Evolutionary conservation across 2,888 invertebrate species (phyloP), one percentile per base, ranked within the genome.

Genomic region (Yponomeuta malinellus): DNA sequence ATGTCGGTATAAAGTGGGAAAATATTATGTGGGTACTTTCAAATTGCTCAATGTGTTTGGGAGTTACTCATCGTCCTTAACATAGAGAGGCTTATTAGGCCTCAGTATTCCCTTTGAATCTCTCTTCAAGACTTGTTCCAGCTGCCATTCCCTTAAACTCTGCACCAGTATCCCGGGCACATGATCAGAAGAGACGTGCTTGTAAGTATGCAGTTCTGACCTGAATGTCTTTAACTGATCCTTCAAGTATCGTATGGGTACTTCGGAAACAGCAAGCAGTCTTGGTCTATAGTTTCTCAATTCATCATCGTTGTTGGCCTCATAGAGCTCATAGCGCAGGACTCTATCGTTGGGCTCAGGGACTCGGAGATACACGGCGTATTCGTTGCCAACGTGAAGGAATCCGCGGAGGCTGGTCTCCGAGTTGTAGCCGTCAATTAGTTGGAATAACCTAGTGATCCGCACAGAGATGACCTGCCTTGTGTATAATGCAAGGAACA

Each of bases 91-190:
- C 43, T 59, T 59, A 59, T 43, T 43, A 1, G 43, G 43, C 43
- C 43, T 43, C 6, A 43, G 43, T 5, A 43, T 8, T 43, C 43
- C 43, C 43, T 43, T 43, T 6, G 43, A 43, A 15, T 66, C 29
- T 65, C 9, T 12, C 33, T 43, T 70, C 43, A 66, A 15, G 52
- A 69, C 71, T 12, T 77, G 80, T 4, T 83, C 81, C 74, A 91
- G 86, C 75, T 90, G 91, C 91, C 91, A 90, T 75, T 91, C 91
- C 66, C 88, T 81, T 63, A 90, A 71, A 0, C 87, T 88, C 71
- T 79, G 81, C n/a, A 89, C 84, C 73, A 81, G 78, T 2, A 86
- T 87, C 1, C 91, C 91, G 0, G 91, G 91, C 0, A 91, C 78
- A 1, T 81, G 74, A 69, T 84, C 82, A 4, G 80, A 75, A 71